Evolutionary conservation across 2,888 invertebrate genomes (phyloP).

Genomic region (Argyra leucocephala): DNA sequence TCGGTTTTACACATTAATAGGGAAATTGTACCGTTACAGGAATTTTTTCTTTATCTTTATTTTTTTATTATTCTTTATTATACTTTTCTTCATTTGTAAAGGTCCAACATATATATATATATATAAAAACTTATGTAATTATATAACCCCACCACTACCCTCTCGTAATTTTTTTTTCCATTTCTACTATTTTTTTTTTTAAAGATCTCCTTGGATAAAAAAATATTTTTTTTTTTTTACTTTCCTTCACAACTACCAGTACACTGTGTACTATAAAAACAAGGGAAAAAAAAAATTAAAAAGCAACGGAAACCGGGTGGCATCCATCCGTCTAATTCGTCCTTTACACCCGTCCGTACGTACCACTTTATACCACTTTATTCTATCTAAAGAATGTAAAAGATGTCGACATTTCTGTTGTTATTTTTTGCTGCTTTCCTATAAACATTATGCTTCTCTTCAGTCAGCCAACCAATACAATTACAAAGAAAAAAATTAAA

Average conservation of each 20-base stretch:
- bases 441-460: constrained; percentile 1
- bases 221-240: background rate
- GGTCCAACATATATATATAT: background rate
- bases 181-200: no score
- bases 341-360: background rate
- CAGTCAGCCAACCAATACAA: constrained; percentile 4
- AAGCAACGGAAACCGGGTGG: background rate
- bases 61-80: background rate
- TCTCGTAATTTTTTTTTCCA: background rate
- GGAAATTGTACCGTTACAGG: constrained; percentile 3
- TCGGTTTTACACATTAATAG: constrained; percentile 6
- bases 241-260: background rate
- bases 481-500: background rate
- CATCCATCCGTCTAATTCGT: constrained; percentile 3
- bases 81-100: constrained; percentile 1
- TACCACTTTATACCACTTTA: background rate
- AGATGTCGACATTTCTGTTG: background rate
- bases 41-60: background rate
- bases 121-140: background rate
- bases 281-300: background rate
- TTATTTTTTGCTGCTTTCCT: background rate
- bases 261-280: background rate
- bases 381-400: background rate
- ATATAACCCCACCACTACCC: background rate
- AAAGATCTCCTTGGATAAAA: background rate